Evolutionary conservation across 2,113 vertebrate genomes (phyloP).

Genomic region (Chloebia gouldiae): DNA sequence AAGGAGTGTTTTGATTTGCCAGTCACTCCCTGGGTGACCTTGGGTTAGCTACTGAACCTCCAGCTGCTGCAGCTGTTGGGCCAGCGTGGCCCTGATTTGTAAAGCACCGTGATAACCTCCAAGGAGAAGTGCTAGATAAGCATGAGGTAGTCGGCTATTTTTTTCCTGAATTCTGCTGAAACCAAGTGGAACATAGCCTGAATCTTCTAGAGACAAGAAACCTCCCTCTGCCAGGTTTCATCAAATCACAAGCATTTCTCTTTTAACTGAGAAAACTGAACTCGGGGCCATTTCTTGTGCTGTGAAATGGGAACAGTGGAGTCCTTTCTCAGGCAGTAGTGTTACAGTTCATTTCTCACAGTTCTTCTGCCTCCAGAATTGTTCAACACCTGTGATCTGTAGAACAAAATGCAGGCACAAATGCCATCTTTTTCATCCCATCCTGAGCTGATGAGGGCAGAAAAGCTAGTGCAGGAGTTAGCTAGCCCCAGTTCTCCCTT

Average conservation of each 20-base stretch:
- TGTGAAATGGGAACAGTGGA: neutral
- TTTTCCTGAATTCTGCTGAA: neutral
- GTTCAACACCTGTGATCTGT: neutral
- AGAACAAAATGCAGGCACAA: neutral
- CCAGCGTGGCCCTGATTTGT: neutral
- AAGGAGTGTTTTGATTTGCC: neutral
- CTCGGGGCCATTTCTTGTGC: neutral
- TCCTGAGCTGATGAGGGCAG: neutral
- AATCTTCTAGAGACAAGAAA: neutral
- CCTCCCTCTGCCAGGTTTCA: neutral
- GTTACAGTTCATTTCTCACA: neutral
- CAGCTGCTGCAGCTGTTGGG: neutral
- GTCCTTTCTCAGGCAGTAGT: neutral
- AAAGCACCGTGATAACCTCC: neutral
- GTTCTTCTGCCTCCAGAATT: neutral
- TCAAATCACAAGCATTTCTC: neutral
- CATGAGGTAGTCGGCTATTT: neutral
- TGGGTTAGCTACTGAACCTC: neutral
- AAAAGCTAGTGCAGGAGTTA: neutral
- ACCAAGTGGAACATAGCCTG: neutral
- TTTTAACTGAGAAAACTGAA: neutral
- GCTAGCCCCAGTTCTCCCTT: neutral
- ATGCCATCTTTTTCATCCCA: neutral
- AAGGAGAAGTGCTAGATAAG: conserved; percentile 32
- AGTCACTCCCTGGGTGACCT: neutral